A percentile compares a stretch with the other conserved stretches of the same genome.
Conservation (phyloP, 2,797 vertebrate genomes). For the Clamator glandarius region DNA sequence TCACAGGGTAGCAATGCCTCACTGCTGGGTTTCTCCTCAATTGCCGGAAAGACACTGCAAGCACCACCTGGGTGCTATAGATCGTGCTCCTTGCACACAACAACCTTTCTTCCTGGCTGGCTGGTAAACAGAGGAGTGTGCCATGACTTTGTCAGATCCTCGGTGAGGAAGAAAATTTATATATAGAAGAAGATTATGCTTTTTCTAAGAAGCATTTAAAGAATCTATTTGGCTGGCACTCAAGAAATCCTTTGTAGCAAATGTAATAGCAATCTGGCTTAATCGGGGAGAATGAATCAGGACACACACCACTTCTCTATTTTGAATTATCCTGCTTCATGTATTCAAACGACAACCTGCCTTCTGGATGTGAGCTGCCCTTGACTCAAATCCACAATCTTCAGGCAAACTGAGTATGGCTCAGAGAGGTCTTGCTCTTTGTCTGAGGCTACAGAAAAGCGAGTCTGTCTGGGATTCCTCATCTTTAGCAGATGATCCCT, state of each 20-base stretch:
- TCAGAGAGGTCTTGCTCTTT: background rate
- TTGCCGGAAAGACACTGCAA: background rate
- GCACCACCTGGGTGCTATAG: background rate
- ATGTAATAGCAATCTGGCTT: background rate
- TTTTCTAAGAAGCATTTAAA: slow-evolving; percentile 21
- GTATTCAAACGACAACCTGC: background rate
- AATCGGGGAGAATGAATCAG: background rate
- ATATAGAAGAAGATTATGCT: background rate
- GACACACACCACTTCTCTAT: background rate
- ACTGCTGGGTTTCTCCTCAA: background rate
- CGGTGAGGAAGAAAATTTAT: slow-evolving; percentile 5
- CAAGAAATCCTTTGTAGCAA: slow-evolving; percentile 9
- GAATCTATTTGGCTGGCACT: slow-evolving; percentile 3
- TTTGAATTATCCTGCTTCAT: background rate
- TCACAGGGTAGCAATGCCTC: background rate
- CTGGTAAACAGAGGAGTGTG: background rate
- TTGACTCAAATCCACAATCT: background rate
- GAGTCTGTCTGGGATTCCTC: background rate
- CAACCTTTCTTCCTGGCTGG: background rate
- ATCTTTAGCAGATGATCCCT: background rate
- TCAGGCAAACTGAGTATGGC: background rate
- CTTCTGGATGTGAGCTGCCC: background rate
- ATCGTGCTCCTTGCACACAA: background rate
- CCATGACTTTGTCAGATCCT: slow-evolving; percentile 28
- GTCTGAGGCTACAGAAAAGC: background rate